Evolutionary conservation across 2,797 vertebrate species (phyloP).

Genomic region (Sebastes dallii): DNA sequence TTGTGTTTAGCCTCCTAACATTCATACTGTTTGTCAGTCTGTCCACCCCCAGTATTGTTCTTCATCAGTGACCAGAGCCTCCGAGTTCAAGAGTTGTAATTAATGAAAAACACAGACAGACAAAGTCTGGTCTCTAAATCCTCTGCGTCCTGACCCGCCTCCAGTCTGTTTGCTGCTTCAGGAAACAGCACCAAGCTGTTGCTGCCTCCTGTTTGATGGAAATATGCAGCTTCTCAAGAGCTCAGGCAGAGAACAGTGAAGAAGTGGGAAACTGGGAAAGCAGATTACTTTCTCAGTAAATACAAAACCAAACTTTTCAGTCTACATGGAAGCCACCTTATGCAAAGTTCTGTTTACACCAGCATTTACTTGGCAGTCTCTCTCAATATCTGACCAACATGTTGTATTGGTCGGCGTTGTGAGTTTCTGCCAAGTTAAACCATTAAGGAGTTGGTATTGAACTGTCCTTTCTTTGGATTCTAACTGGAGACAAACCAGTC

Average conservation of each 20-base stretch:
- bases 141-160: constrained; percentile 3
- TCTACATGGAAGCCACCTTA: neutral
- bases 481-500: neutral
- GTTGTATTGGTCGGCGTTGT: neutral
- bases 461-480: neutral
- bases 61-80: constrained; percentile 4
- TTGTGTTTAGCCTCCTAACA: neutral
- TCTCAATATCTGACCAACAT: neutral
- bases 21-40: neutral
- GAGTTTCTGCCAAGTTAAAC: neutral
- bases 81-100: neutral
- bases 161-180: constrained; percentile 27
- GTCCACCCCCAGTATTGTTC: neutral
- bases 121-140: constrained; percentile 15
- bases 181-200: constrained; percentile 34
- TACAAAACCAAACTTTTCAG: constrained; percentile 3
- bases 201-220: constrained; percentile 34
- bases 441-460: neutral
- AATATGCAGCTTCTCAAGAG: constrained; percentile 15
- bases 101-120: constrained; percentile 9
- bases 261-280: neutral
- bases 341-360: neutral
- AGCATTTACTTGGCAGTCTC: neutral
- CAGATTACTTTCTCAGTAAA: neutral
- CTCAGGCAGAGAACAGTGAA: neutral